phyloP scores from a whole-genome alignment of 2,113 vertebrate genomes.

The Enhydra lutris region DNA sequence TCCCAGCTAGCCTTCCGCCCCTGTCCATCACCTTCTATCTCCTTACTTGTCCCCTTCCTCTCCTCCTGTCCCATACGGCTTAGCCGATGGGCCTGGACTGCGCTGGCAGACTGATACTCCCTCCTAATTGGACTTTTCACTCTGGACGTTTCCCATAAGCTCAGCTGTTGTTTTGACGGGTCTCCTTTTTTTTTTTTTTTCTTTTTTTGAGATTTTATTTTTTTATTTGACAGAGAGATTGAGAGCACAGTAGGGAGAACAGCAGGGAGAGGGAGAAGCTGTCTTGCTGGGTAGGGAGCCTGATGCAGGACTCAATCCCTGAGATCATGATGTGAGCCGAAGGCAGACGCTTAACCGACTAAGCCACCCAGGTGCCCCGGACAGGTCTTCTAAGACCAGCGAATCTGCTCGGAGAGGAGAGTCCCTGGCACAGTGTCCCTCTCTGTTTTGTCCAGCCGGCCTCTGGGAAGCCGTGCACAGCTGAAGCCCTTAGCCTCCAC shows the following conservation, averaged over 20 bases:
- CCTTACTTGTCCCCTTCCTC: too few species aligned
- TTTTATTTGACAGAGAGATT: too few species aligned
- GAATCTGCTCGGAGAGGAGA: neutral
- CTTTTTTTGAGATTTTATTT: too few species aligned
- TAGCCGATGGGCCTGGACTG: neutral
- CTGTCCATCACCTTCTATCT: neutral
- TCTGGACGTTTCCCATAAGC: neutral
- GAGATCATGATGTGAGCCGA: too few species aligned
- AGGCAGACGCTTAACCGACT: too few species aligned
- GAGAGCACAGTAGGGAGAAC: too few species aligned
- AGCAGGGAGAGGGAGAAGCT: too few species aligned
- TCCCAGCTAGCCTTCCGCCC: neutral
- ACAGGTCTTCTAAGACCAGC: neutral
- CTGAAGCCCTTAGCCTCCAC: slow-evolving; percentile 27
- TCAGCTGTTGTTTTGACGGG: neutral
- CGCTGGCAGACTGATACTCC: neutral
- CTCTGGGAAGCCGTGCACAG: neutral
- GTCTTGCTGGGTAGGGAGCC: too few species aligned
- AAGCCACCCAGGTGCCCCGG: too few species aligned
- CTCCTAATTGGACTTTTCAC: neutral
- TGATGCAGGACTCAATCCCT: too few species aligned
- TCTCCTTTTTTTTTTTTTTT: too few species aligned
- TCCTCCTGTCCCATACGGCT: too few species aligned
- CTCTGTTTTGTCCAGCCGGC: neutral
- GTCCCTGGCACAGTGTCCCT: neutral